A percentile compares a stretch with the other conserved stretches of the same genome.
Conservation (phyloP, 2,113 vertebrate species). For the Scomber japonicus region DNA sequence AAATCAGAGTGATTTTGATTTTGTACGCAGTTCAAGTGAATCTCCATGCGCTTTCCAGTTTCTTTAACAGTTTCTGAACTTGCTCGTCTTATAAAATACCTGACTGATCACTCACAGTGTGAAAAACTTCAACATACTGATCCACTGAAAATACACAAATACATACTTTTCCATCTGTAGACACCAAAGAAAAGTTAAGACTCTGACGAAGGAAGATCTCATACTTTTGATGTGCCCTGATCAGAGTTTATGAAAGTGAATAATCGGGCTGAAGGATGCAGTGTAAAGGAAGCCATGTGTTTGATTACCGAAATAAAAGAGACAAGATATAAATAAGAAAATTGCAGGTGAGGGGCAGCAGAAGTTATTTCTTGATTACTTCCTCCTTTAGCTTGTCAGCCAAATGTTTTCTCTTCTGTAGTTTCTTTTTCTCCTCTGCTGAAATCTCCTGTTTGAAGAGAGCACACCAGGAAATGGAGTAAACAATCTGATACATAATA, state of each 20-base stretch:
- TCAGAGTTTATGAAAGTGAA: slow-evolving; percentile 3
- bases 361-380: slow-evolving; percentile 92
- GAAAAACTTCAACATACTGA: neutral
- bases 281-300: slow-evolving; percentile 43
- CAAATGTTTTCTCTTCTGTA: slow-evolving; percentile 94
- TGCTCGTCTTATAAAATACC: slow-evolving; percentile 1
- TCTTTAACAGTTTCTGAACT: neutral
- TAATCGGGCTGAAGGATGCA: slow-evolving; percentile 4
- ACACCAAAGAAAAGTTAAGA: neutral
- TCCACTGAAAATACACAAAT: slow-evolving; percentile 9
- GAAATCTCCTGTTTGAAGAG: slow-evolving; percentile 85
- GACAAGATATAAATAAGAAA: neutral
- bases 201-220: slow-evolving; percentile 25
- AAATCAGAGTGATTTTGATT: neutral
- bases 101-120: neutral
- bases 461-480: slow-evolving; percentile 19
- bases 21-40: neutral
- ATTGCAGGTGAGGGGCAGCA: slow-evolving; percentile 20
- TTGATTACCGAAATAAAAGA: slow-evolving; percentile 18
- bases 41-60: neutral
- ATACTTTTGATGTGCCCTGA: neutral
- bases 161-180: neutral
- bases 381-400: slow-evolving; percentile 98
- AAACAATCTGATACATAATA: neutral
- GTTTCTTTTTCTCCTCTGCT: slow-evolving; percentile 91